Base-by-base conservation (phyloP, 2,113 vertebrate species). In the Beaufortia kweichowensis region DNA sequence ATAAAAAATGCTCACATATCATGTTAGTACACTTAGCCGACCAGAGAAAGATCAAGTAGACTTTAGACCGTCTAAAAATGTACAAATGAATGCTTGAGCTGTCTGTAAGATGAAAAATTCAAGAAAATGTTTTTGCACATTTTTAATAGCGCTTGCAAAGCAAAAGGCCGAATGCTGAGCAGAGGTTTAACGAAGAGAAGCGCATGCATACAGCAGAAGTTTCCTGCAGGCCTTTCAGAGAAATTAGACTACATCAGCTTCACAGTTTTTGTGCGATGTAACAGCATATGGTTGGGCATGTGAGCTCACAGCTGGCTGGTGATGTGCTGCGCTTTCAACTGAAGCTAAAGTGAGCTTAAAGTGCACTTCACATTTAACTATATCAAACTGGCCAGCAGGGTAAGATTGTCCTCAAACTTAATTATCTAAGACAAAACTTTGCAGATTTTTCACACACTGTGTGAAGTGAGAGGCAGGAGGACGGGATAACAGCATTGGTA, bases 381-480 rank as follows among this genome's bases (percentile, higher is more conserved):
- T 79, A 79, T 76, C 71, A 76, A 84, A 76, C 23, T 61, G 82
- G 65, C 67, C 75, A 81, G 82, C 55, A 65, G 70, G 65, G 60
- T 60, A 78, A 73, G 26, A 26, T 64, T 55, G 66, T 56, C 71
- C 66, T 81, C 66, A 71, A 67, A 76, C 74, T 79, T 68, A 62
- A 80, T 81, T 83, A 80, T 76, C 67, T 76, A 41, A 66, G 35
- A 29, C 46, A 63, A 66, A 76, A 75, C 74, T 50, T 60, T 50
- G 61, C 41, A 67, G 6, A 33, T 31, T 41, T 64, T 64, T 71
- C n/a, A 41, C 31, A 69, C 14, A 63, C 7, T 56, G 29, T 29
- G 35, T 63, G 11, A 60, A 26, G 11, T 70, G 17, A 57, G 50
- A 56, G 10, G 26, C 26, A 29, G 8, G 8, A 67, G 2, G 21